These are phyloP conservation scores for Aphrophora alni DNA, from an alignment of 2,888 invertebrate genomes.

Conservation along the genomic window DNA sequence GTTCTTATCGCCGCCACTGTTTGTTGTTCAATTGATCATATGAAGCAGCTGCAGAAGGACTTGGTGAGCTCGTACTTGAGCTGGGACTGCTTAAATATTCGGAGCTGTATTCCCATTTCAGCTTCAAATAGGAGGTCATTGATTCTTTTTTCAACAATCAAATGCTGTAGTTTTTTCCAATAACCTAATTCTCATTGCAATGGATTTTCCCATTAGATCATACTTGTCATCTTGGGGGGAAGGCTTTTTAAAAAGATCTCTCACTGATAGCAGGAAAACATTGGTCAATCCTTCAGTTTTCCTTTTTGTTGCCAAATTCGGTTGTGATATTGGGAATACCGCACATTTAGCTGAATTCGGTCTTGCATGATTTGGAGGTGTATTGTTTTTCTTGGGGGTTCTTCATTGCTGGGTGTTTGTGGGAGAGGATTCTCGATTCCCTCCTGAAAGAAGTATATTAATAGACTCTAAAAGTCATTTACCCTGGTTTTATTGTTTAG, in stretches of 20 bases:
- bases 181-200: no score
- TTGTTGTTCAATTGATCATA: slow-evolving; percentile 11
- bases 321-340: no score
- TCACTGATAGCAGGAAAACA: neutral
- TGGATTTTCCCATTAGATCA: neutral
- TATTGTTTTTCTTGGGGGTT: no score
- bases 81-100: slow-evolving; percentile 5
- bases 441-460: no score
- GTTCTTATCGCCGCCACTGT: neutral
- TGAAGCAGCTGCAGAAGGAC: neutral
- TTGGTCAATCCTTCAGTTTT: neutral
- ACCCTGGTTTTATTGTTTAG: no score
- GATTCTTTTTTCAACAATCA: slow-evolving; percentile 18
- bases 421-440: no score
- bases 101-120: slow-evolving; percentile 13
- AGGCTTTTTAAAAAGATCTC: neutral
- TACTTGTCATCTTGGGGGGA: neutral
- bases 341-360: no score
- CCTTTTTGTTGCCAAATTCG: neutral
- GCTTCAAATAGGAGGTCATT: slow-evolving; percentile 17
- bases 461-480: no score
- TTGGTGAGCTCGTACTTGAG: neutral
- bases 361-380: no score
- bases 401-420: no score
- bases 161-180: no score